Evolutionary conservation across 2,797 vertebrate species (phyloP).

Genomic region (Denticeps clupeoides): DNA sequence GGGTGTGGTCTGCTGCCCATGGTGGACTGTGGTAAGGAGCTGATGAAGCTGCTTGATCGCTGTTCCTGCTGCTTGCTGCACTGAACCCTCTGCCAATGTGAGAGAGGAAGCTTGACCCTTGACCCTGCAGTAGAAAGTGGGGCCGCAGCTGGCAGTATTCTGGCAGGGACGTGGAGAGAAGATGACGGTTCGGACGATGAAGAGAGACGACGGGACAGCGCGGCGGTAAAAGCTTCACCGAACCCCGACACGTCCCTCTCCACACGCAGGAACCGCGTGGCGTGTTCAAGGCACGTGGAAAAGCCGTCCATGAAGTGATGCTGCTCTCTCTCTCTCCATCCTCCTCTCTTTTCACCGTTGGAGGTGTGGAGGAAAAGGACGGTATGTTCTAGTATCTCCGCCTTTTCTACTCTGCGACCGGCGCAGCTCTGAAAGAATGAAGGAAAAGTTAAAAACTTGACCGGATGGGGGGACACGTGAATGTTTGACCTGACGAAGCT

Average conservation of each 20-base stretch:
- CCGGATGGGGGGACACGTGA: no score
- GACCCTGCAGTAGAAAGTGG: no score
- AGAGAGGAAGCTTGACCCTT: no score
- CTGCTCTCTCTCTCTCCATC: no score
- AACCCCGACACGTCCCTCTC: conserved; percentile 1
- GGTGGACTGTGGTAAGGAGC: no score
- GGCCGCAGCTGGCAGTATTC: background rate
- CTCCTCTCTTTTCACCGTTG: background rate
- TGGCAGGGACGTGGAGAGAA: background rate
- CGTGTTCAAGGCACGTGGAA: conserved; percentile 20
- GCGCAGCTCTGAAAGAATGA: conserved; percentile 39
- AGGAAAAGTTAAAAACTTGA: no score
- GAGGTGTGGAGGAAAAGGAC: conserved; percentile 52
- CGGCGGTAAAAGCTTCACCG: background rate
- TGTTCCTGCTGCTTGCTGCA: no score
- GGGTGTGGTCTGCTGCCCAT: no score
- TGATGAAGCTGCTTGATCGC: no score
- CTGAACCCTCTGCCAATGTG: no score
- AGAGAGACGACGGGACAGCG: conserved; percentile 5
- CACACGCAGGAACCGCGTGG: conserved; percentile 10
- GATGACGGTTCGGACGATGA: background rate
- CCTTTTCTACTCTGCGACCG: conserved; percentile 59
- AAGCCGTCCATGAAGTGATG: conserved; percentile 19
- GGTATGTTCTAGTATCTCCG: conserved; percentile 58
- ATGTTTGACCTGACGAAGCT: no score